These are phyloP conservation scores for Amblyornis subalaris DNA, from an alignment of 2,113 vertebrate genomes.

Conservation along the genomic window DNA sequence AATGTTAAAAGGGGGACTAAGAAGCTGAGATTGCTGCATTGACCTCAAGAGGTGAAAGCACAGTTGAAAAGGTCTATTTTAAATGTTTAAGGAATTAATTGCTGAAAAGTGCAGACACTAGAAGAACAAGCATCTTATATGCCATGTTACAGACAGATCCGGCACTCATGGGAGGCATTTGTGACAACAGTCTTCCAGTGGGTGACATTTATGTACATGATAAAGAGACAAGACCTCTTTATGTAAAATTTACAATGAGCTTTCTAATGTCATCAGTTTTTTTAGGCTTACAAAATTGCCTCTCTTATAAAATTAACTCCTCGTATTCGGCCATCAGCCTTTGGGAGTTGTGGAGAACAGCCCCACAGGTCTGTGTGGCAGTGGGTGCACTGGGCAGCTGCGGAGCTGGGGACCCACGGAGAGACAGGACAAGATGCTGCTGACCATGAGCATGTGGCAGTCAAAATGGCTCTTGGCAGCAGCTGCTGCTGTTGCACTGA, in stretches of 20 bases:
- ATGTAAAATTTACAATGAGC: conserved; percentile 43
- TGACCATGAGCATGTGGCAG: fast-evolving
- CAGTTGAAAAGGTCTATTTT: conserved; percentile 41
- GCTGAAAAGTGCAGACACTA: conserved; percentile 30
- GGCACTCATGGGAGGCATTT: conserved; percentile 50
- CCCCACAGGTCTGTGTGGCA: fast-evolving
- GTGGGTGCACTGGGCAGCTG: fast-evolving
- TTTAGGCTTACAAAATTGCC: not conserved
- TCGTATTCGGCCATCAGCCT: fast-evolving
- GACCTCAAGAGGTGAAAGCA: conserved; percentile 36
- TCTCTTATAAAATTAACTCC: not conserved
- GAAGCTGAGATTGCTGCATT: not conserved
- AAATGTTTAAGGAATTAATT: conserved; percentile 58
- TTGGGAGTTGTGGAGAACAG: not conserved
- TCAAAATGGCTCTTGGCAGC: not conserved
- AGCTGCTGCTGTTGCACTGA: not conserved
- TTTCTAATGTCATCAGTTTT: conserved; percentile 42
- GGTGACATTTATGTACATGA: conserved; percentile 60
- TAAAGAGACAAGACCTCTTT: conserved; percentile 38
- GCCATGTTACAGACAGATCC: conserved; percentile 1
- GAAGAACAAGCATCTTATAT: conserved; percentile 31
- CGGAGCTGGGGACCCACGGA: not conserved
- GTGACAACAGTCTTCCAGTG: conserved; percentile 62
- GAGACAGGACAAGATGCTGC: not conserved
- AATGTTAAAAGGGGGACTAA: not conserved